These are phyloP conservation scores for Rhabdomys dilectus DNA, from an alignment of 2,113 vertebrate species.

Conservation along the genomic window DNA sequence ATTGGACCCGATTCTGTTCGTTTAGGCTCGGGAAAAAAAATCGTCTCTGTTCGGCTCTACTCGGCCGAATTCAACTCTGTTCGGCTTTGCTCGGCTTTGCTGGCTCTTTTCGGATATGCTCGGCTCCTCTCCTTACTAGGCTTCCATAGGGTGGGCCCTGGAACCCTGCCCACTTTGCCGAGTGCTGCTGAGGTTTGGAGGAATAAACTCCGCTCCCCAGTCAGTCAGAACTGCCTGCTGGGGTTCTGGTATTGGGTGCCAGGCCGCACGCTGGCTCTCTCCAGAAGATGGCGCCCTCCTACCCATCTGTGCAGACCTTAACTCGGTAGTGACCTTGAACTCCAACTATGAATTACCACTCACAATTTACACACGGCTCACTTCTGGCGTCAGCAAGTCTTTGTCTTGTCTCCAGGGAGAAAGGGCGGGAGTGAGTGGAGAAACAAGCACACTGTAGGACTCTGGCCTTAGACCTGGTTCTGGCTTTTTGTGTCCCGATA, in stretches of 20 bases:
- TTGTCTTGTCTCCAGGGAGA: neutral
- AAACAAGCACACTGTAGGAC: neutral
- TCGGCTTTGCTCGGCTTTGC: neutral
- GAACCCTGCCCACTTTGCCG: neutral
- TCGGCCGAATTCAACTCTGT: neutral
- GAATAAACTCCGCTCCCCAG: neutral
- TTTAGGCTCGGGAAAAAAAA: neutral
- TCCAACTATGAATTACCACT: neutral
- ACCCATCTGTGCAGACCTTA: neutral
- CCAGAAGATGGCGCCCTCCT: slow-evolving; percentile 63
- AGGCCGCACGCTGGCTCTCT: fast-evolving
- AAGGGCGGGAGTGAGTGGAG: neutral
- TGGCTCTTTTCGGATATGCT: fast-evolving
- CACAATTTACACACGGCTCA: neutral
- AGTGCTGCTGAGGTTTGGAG: neutral
- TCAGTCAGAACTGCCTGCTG: too few relatives aligned
- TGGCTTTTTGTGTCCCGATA: neutral
- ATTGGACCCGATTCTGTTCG: neutral
- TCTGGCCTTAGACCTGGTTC: neutral
- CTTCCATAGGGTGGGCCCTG: neutral
- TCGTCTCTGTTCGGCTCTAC: neutral
- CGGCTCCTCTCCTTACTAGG: fast-evolving
- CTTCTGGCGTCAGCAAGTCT: neutral
- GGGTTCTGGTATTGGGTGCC: neutral
- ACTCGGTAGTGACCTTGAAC: neutral